phyloP scores from a whole-genome alignment of 2,797 vertebrate genomes.

The Trachops cirrhosus region DNA sequence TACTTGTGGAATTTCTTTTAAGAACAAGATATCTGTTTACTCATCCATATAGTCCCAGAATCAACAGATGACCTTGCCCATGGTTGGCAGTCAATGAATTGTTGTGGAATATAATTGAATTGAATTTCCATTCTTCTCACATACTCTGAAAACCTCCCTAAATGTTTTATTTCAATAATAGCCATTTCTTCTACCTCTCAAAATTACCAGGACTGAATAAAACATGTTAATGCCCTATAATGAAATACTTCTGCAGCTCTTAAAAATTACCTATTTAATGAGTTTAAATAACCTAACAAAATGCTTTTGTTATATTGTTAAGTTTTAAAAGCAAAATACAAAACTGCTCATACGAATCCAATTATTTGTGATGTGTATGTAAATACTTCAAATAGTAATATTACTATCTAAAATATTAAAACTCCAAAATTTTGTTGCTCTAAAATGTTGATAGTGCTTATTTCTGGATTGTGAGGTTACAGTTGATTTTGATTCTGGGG shows the following conservation, averaged over 20 bases:
- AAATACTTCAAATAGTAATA: neutral
- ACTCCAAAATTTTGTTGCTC: neutral
- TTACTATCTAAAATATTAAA: conserved; percentile 8
- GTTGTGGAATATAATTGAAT: neutral
- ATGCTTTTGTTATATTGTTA: neutral
- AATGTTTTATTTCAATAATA: conserved; percentile 4
- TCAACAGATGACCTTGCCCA: neutral
- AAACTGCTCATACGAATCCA: neutral
- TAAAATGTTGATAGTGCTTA: neutral
- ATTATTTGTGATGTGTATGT: neutral
- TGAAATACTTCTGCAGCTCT: neutral
- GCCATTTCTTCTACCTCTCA: conserved; percentile 19
- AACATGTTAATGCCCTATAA: neutral
- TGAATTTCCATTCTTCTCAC: neutral
- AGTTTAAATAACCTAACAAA: conserved; percentile 19
- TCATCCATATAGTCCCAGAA: neutral
- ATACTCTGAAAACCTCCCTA: neutral
- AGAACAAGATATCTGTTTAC: neutral
- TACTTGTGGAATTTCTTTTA: neutral
- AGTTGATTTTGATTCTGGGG: neutral
- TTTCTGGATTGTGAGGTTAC: neutral
- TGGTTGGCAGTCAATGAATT: neutral
- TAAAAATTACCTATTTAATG: conserved; percentile 33
- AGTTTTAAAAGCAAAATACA: conserved; percentile 26
- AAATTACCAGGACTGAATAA: conserved; percentile 28